Base-by-base conservation (phyloP, 2,888 invertebrate species). In the Eupithecia tripunctaria region DNA sequence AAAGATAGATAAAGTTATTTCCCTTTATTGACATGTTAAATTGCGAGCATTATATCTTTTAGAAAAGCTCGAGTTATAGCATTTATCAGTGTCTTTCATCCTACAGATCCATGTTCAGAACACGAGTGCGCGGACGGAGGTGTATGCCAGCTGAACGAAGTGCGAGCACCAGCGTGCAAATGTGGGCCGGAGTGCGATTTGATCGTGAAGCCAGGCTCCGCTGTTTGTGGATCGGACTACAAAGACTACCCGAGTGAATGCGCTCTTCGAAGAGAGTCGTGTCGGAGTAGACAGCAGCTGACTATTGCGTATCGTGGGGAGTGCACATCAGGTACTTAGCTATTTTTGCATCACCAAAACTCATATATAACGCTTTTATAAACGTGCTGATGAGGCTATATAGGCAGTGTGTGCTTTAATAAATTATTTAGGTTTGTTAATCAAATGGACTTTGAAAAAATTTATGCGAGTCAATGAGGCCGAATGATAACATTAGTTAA, bases 161-260 rank as follows among this genome's bases (percentile, higher is more conserved):
- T 96, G 69, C 95, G 98, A 64, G 95, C 96, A 79, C 97, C 98
- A 0, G 95, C 95, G 60, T 98, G 98, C 88, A 95, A 96, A 75
- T 98, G 98, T 88, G 97, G 97, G 72, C 97, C 97, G 80, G 95
- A 96, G 67, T 97, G 97, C 84, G 96, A 97, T 69, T 95, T 98
- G 80, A 95, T 97, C 82, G 96, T 97, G 82, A 95, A 96, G 63
- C 96, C 97, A 12, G 92, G 92, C 0, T 91, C 93, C 0, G 97
- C 97, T 3, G 95, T 97, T 70, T 97, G 97, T 84, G 97, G 97
- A 63, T 97, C 97, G 73, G 97, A 97, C 86, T 97, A 96, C 78
- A 96, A 96, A 88, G 97, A 97, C 72, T 97, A 97, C 86, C 95
- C 96, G 67, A 98, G 97, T 86, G 97, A 97, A 84, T 98, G 98